phyloP scores from a whole-genome alignment of 2,113 vertebrate genomes.

The Gobiocypris rarus region DNA sequence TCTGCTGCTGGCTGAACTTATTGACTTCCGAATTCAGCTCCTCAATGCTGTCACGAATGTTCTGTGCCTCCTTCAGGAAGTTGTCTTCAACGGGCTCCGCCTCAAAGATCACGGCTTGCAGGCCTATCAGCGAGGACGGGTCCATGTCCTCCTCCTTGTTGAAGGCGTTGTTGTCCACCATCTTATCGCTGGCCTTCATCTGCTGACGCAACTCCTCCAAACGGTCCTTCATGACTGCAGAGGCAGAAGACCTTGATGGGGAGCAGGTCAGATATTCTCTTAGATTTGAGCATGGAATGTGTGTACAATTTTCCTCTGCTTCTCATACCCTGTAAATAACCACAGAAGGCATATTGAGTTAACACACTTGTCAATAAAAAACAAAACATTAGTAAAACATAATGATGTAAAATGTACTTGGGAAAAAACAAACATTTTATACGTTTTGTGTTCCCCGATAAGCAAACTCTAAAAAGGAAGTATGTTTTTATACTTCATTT shows the following conservation, averaged over 20 bases:
- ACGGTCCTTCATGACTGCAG: slow-evolving; percentile 84
- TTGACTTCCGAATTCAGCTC: slow-evolving; percentile 81
- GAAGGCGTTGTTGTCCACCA: slow-evolving; percentile 55
- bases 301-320: background rate
- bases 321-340: slow-evolving; percentile 30
- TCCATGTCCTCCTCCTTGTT: slow-evolving; percentile 67
- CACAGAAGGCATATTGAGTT: background rate
- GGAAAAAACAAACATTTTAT: no score
- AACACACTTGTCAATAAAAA: background rate
- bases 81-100: slow-evolving; percentile 85
- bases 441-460: no score
- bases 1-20: slow-evolving; percentile 88
- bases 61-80: slow-evolving; percentile 84
- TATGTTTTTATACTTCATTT: no score
- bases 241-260: slow-evolving; percentile 3
- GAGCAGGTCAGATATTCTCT: slow-evolving; percentile 5
- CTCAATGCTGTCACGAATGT: slow-evolving; percentile 83
- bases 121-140: slow-evolving; percentile 66
- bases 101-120: slow-evolving; percentile 90
- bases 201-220: slow-evolving; percentile 85
- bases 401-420: no score
- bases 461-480: no score
- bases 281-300: background rate
- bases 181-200: slow-evolving; percentile 71
- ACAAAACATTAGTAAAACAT: no score